phyloP scores from a whole-genome alignment of 92 coral and sea anemone genomes.

The Diadumene lineata region DNA sequence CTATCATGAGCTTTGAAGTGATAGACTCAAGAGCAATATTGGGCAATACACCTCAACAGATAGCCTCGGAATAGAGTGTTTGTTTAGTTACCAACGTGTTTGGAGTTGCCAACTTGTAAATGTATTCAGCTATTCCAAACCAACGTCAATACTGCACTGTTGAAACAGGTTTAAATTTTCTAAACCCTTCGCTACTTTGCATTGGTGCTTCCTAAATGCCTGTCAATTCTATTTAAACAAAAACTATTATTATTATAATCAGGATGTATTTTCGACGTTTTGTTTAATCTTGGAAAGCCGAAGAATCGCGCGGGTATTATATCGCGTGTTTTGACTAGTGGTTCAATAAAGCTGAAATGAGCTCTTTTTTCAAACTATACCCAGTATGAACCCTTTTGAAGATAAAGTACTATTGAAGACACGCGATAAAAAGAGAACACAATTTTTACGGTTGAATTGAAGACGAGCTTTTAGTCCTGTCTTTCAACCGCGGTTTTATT shows the following conservation, averaged over 20 bases:
- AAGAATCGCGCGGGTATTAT: background rate
- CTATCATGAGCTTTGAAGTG: background rate
- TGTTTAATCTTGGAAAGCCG: constrained; percentile 4
- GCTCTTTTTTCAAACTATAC: too few relatives aligned
- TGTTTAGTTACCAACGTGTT: background rate
- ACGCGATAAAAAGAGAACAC: too few relatives aligned
- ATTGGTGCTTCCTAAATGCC: background rate
- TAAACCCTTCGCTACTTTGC: background rate
- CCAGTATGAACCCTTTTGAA: background rate
- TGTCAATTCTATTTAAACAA: background rate
- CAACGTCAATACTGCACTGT: background rate
- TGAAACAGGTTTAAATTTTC: background rate
- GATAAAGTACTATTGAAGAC: too few relatives aligned
- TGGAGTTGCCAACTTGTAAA: background rate
- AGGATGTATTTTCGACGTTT: background rate
- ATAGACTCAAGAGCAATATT: background rate
- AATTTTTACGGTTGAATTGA: too few relatives aligned
- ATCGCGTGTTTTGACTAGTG: background rate
- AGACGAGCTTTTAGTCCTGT: too few relatives aligned
- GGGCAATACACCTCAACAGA: background rate
- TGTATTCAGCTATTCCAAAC: background rate
- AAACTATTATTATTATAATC: constrained; percentile 1
- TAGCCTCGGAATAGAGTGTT: background rate
- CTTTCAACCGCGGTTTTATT: too few relatives aligned
- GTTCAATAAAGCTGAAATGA: constrained; percentile 7